Base-by-base conservation (phyloP, 2,888 invertebrate species). In the Argyresthia goedartella region DNA sequence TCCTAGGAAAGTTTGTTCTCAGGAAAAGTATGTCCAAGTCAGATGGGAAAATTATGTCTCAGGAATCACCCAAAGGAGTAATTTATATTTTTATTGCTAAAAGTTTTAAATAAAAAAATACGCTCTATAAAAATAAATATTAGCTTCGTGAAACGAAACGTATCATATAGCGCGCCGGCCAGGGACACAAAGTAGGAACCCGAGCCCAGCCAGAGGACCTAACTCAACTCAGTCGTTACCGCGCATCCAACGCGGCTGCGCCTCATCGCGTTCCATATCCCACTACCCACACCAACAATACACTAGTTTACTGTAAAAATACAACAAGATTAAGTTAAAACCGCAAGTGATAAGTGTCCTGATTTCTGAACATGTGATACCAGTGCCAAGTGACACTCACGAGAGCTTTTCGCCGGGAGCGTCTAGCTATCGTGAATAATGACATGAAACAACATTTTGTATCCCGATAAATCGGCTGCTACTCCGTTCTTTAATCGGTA, bases 391-490 rank as follows among this genome's bases (percentile, higher is more conserved):
- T 46, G 51, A 46, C 39, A n/a, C n/a, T n/a, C n/a, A 51, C n/a
- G 51, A 34, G 15, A 51, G 51, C 51, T 51, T 51, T 51, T 46
- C 16, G 46, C 51, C 51, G 35, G 13, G 16, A 35, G 51, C 51
- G 51, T 46, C 51, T 46, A 39, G 51, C 51, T 46, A 46, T 46
- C 66, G 68, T 72, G 68, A 67, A 75, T 77, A 76, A 79, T 76
- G 78, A 77, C 77, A 76, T 76, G 73, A 80, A 80, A 81, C 71
- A 75, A 75, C 79, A 76, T 77, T 81, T 76, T 68, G 73, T 76
- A 69, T 69, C 57, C 59, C 67, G 69, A 82, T 78, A 82, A 81
- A 81, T 81, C 74, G 67, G 64, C 67, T 73, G 73, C 72, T 73
- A 72, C 73, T 69, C 70, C 73, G 72, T 64, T 66, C 68, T 75